Conservation (phyloP, 2,113 vertebrate genomes). For the Pongo abelii region DNA sequence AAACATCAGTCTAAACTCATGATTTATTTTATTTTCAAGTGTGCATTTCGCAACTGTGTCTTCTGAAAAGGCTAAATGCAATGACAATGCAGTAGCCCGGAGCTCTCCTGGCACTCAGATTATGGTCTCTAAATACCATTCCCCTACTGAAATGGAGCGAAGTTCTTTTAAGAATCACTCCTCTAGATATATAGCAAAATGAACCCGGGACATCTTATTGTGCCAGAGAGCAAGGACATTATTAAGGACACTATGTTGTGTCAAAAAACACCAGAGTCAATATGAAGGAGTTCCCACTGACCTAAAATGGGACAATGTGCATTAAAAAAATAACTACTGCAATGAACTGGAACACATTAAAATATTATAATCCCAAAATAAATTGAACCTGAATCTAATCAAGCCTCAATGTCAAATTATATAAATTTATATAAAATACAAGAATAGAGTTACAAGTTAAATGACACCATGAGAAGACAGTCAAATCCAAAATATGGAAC, state of each 20-base stretch:
- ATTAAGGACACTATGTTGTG: neutral
- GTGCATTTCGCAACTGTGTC: neutral
- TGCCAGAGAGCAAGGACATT: neutral
- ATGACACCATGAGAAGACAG: neutral
- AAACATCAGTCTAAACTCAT: neutral
- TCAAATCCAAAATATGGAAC: conserved; percentile 8
- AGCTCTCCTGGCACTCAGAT: neutral
- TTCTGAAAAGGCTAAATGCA: neutral
- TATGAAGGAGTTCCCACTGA: neutral
- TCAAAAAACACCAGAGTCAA: neutral
- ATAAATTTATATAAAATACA: conserved; percentile 4
- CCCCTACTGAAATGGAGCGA: neutral
- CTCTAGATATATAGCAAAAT: neutral
- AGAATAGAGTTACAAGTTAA: conserved; percentile 20
- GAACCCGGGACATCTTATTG: neutral
- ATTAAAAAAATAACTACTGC: neutral
- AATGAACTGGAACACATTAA: neutral
- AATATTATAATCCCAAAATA: conserved; percentile 32
- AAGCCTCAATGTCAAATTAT: conserved; percentile 8
- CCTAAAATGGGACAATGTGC: neutral
- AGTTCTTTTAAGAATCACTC: neutral
- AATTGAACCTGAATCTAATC: conserved; percentile 20
- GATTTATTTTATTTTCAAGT: neutral
- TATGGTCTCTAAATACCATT: conserved; percentile 21
- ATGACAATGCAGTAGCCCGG: neutral